Conservation (phyloP, 1,140 invertebrate species). For the Ceratina calcarata region DNA sequence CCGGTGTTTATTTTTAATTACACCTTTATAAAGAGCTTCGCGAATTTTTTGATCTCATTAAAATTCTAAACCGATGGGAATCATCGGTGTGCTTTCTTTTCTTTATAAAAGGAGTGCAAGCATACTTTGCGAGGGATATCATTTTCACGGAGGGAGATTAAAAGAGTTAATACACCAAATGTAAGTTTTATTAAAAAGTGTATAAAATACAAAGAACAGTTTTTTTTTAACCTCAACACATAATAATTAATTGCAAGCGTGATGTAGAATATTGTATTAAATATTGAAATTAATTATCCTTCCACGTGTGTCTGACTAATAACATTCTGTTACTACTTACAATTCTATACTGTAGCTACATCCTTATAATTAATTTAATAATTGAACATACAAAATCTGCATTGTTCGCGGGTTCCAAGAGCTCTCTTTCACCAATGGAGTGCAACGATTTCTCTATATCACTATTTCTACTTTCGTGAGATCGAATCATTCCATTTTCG, state of each 20-base stretch:
- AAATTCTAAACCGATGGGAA: background rate
- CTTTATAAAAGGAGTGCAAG: background rate
- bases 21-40: background rate
- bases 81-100: background rate
- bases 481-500: constrained; percentile 22
- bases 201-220: too few species aligned
- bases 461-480: background rate
- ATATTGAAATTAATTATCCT: too few species aligned
- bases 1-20: constrained; percentile 38
- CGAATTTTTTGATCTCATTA: background rate
- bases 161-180: background rate
- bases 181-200: too few species aligned
- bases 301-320: too few species aligned
- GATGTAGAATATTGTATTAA: too few species aligned
- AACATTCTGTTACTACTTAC: too few species aligned
- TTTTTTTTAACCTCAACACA: too few species aligned
- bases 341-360: too few species aligned
- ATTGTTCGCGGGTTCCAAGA: background rate
- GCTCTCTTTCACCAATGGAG: background rate
- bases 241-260: too few species aligned
- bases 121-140: background rate
- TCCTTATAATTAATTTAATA: too few species aligned
- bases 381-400: background rate
- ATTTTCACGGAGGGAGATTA: background rate
- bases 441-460: background rate